Base-by-base conservation (phyloP, 2,797 vertebrate species). In the Pantherophis vulpinus region DNA sequence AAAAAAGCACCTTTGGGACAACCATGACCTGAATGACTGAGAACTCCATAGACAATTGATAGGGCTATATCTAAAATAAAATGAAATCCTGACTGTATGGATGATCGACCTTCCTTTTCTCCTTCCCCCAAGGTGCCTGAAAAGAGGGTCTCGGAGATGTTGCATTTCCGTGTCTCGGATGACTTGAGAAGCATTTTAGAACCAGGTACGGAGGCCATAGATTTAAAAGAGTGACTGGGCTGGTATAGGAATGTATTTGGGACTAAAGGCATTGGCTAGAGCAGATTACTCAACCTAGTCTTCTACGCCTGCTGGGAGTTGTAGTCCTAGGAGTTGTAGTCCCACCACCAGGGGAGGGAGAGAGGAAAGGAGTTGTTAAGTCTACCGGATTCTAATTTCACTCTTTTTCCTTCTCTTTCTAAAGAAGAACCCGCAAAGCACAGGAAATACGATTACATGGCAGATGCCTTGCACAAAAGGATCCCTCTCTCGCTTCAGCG, bases 141-240 rank as follows among this genome's bases (percentile, higher is more conserved):
- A 94, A 97, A 97, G 93, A 94, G 97, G 87, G 96, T 97, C 86
- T 97, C 97, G 0, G 97, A 97, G 94, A 96, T 97, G 6, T 94
- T 97, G 91, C 97, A 97, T 89, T 97, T 97, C 94, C 96, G 97
- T 5, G 97, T 97, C 94, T 94, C 97, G 2, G 97, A 97, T 1
- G 97, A 97, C 0, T 37, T 97, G 32, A 96, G 96, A 18, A 93
- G 93, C 86, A 92, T 94, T 0, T 89, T 91, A 37, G 91, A 93
- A 60, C 94, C 93, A 10, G 94, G 94, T 94, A 88, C 18, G 11
- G 29, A 29, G 13, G 5, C 18, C 25, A 3, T 1, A 0, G 1
- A 32, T 37, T n/a, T 66, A 8, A 13, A 60, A 14, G 16, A n/a
- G 29, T 14, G 4, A 10, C 16, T 9, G 55, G 32, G 51, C 51